phyloP scores from a whole-genome alignment of 2,888 invertebrate genomes.

The Drosophila atroscutellata region DNA sequence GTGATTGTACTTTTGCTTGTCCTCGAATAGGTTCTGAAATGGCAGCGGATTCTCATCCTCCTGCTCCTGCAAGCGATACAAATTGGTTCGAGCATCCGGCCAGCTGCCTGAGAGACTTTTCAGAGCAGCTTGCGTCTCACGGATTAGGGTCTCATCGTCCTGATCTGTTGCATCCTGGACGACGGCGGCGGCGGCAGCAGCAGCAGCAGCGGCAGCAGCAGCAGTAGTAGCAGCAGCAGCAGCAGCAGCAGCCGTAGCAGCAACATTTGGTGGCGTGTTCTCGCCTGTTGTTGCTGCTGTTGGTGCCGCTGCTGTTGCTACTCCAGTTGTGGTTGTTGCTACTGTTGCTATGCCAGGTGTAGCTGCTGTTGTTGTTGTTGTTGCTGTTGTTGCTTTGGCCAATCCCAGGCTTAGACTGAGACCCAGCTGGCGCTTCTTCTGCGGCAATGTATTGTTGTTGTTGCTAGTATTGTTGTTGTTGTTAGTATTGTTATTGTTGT shows the following conservation, averaged over 20 bases:
- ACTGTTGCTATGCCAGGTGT: not conserved
- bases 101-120: constrained; percentile 95
- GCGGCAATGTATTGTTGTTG: constrained; percentile 74
- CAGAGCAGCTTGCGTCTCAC: constrained; percentile 94
- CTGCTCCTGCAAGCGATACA: constrained; percentile 89
- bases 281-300: constrained; percentile 21
- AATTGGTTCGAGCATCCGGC: constrained; percentile 89
- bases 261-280: constrained; percentile 1
- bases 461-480: constrained; percentile 44
- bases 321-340: constrained; percentile 12
- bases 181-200: constrained; percentile 10
- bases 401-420: constrained; percentile 25
- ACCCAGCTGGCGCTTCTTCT: constrained; percentile 82
- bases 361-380: constrained; percentile 9
- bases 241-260: constrained; percentile 14
- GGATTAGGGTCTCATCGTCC: constrained; percentile 93
- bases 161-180: constrained; percentile 84
- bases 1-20: constrained; percentile 87
- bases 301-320: constrained; percentile 9
- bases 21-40: constrained; percentile 94
- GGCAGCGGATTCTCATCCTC: constrained; percentile 92
- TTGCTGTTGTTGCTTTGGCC: constrained; percentile 30
- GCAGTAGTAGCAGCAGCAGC: not conserved
- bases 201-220: constrained; percentile 10
- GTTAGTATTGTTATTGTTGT: constrained; percentile 53